Conservation (phyloP, 2,797 vertebrate genomes). For the Ctenosaura bakeri region DNA sequence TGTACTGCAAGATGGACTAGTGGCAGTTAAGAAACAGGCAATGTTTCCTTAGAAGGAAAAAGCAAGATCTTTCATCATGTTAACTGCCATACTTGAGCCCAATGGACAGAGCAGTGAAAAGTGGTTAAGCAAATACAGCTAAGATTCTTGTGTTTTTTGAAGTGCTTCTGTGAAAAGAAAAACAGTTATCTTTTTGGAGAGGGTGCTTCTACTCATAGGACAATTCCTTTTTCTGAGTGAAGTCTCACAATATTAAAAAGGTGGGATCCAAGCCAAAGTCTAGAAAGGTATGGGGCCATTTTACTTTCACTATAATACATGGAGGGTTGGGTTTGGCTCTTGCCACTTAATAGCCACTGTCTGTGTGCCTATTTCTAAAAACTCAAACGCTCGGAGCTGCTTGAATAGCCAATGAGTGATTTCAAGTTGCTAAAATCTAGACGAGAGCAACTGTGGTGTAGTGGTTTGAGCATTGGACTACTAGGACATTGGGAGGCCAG, state of each 20-base stretch:
- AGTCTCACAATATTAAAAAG: not conserved
- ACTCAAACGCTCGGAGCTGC: conserved; percentile 27
- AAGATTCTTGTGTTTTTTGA: too few species aligned
- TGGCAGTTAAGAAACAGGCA: not conserved
- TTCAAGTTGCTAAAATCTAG: conserved; percentile 53
- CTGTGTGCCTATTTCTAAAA: conserved; percentile 37
- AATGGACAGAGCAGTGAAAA: conserved; percentile 61
- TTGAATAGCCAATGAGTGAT: conserved; percentile 6
- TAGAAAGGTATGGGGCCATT: conserved; percentile 50
- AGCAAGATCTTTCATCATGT: conserved; percentile 53
- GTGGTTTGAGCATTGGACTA: too few species aligned
- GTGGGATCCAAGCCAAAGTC: conserved; percentile 18
- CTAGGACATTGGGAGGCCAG: too few species aligned
- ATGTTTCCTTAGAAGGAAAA: not conserved
- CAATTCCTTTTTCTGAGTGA: not conserved
- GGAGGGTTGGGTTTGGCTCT: conserved; percentile 20
- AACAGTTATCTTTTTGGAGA: not conserved
- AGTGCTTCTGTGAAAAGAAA: too few species aligned
- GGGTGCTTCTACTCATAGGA: not conserved
- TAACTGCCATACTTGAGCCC: conserved; percentile 49
- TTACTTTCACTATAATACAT: conserved; percentile 59
- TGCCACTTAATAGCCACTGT: conserved; percentile 32
- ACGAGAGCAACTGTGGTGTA: too few species aligned
- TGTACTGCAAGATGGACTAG: conserved; percentile 18
- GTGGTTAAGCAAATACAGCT: conserved; percentile 60